Percentiles rank a stretch among this genome's conserved stretches.
These are phyloP conservation scores for Drosophila dives DNA, from an alignment of 2,888 invertebrate genomes.

Conservation along the genomic window DNA sequence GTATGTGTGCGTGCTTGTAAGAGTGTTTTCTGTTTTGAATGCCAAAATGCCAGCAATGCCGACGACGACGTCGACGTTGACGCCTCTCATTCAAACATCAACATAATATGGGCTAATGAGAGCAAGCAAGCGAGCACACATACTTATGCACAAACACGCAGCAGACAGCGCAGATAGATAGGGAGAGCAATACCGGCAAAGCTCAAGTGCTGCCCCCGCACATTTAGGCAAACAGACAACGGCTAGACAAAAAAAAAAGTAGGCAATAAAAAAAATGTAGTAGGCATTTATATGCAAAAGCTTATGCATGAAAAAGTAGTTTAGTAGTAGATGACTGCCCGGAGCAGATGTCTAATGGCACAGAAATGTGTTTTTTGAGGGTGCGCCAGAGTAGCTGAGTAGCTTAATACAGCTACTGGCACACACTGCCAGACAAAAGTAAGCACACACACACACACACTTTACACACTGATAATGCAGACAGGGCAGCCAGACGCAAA, in stretches of 20 bases:
- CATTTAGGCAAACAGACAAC: conserved; percentile 59
- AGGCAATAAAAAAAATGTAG: conserved; percentile 53
- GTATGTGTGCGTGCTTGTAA: conserved; percentile 7
- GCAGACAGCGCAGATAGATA: conserved; percentile 13
- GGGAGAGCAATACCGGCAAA: conserved; percentile 61
- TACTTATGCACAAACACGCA: conserved; percentile 6
- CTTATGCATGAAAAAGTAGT: conserved; percentile 49
- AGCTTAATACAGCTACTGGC: conserved; percentile 34
- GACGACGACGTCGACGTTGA: conserved; percentile 28
- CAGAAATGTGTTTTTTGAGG: conserved; percentile 55
- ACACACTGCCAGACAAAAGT: conserved; percentile 40
- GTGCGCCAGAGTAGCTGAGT: conserved; percentile 37
- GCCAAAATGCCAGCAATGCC: conserved; percentile 33
- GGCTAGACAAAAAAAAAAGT: conserved; percentile 57
- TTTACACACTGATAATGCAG: background rate
- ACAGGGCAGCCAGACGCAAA: conserved; percentile 1
- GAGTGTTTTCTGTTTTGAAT: conserved; percentile 28
- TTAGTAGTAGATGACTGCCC: conserved; percentile 40
- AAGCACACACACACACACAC: conserved; percentile 5
- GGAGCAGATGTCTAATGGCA: conserved; percentile 66
- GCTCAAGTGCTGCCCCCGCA: conserved; percentile 62
- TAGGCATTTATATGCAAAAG: conserved; percentile 23
- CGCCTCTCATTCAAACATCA: conserved; percentile 64
- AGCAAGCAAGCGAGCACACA: conserved; percentile 7
- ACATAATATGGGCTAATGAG: conserved; percentile 72